These are phyloP conservation scores for Megatriorchis doriae DNA, from an alignment of 2,113 vertebrate species.

Conservation along the genomic window DNA sequence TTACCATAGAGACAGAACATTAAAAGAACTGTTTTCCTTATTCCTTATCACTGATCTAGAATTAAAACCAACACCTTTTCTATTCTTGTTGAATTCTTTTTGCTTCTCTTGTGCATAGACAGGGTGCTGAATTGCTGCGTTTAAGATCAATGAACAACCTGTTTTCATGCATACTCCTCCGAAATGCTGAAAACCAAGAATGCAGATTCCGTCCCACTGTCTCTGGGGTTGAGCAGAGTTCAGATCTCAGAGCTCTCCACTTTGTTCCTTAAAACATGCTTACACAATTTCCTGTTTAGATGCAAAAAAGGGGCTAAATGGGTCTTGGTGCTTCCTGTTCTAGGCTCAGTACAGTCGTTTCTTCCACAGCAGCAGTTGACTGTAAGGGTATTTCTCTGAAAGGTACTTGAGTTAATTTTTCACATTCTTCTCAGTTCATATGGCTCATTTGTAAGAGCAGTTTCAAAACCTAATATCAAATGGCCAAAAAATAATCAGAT, in stretches of 20 bases:
- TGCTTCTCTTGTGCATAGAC: background rate
- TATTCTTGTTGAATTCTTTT: background rate
- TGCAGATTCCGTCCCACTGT: background rate
- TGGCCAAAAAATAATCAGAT: background rate
- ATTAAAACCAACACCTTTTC: background rate
- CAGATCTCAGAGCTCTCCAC: background rate
- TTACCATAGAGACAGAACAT: slow-evolving; percentile 6
- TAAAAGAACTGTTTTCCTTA: background rate
- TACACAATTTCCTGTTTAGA: background rate
- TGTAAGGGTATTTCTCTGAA: background rate
- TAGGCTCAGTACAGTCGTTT: background rate
- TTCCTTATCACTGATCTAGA: background rate
- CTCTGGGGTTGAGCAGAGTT: background rate
- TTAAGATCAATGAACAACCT: background rate
- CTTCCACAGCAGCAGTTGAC: background rate
- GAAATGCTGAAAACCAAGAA: background rate
- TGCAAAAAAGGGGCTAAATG: background rate
- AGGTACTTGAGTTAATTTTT: slow-evolving; percentile 12
- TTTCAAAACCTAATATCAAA: slow-evolving; percentile 5
- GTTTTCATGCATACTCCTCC: fast-evolving
- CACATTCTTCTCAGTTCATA: background rate
- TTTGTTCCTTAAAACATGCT: background rate
- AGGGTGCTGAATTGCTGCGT: background rate
- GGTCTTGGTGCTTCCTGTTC: background rate
- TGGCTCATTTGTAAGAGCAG: background rate